Evolutionary conservation across 1,140 invertebrate species (phyloP).

Genomic region (Drosophila auraria): DNA sequence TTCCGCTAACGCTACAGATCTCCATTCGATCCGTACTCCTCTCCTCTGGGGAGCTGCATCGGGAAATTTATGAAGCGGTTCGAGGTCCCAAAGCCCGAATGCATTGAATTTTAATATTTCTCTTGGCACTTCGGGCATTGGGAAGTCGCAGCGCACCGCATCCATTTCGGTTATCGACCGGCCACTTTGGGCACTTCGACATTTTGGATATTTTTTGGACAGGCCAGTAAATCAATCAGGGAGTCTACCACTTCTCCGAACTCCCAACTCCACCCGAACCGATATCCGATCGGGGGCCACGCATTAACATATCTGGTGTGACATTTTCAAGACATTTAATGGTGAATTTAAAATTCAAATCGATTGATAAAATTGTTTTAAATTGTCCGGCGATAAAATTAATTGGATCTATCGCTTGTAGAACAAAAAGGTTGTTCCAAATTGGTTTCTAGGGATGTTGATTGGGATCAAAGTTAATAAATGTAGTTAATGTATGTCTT

Average conservation of each 20-base stretch:
- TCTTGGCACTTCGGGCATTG: constrained; percentile 42
- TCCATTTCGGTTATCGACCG: constrained; percentile 49
- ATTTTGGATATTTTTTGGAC: constrained; percentile 13
- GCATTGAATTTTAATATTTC: constrained; percentile 53
- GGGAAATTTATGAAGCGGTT: constrained; percentile 36
- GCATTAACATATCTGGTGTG: constrained; percentile 24
- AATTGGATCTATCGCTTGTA: constrained; percentile 6
- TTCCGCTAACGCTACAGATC: constrained; percentile 57
- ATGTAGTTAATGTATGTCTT: constrained; percentile 8
- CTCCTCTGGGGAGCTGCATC: constrained; percentile 35
- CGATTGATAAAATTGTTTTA: constrained; percentile 12
- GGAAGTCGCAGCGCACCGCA: constrained; percentile 37
- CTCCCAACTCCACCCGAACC: not conserved
- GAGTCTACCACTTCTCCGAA: constrained; percentile 23
- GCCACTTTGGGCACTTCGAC: constrained; percentile 34
- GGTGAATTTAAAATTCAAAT: constrained; percentile 23
- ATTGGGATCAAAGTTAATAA: constrained; percentile 3
- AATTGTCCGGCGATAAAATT: not conserved
- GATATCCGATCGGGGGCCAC: constrained; percentile 8
- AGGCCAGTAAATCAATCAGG: constrained; percentile 66
- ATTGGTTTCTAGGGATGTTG: not conserved
- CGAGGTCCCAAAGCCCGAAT: constrained; percentile 7
- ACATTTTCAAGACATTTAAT: constrained; percentile 12
- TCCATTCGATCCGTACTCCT: constrained; percentile 11
- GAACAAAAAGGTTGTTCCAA: constrained; percentile 1